A percentile compares a stretch with the other conserved stretches of the same genome.
Evolutionary conservation across 2,888 invertebrate species (phyloP).

Genomic region (Synanthedon formicaeformis): DNA sequence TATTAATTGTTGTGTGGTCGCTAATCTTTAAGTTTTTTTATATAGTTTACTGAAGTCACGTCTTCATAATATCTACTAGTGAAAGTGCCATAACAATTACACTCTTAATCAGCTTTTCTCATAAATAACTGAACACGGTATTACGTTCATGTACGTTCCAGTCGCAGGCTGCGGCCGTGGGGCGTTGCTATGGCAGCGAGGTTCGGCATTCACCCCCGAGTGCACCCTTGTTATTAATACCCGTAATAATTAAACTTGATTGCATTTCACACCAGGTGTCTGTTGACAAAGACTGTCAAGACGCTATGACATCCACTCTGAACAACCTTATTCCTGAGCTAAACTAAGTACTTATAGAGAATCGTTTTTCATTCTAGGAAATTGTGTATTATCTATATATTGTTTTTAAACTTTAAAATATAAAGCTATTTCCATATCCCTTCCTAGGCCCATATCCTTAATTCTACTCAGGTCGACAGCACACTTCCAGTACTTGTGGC

Average conservation of each 20-base stretch:
- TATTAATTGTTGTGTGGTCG: too few species aligned
- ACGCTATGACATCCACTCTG: constrained; percentile 1
- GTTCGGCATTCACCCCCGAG: constrained; percentile 41
- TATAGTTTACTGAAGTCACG: too few species aligned
- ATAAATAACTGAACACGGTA: constrained; percentile 57
- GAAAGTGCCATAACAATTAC: constrained; percentile 39
- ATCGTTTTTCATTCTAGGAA: too few species aligned
- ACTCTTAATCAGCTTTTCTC: constrained; percentile 57
- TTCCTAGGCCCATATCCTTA: too few species aligned
- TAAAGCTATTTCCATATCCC: too few species aligned
- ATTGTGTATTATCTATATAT: too few species aligned
- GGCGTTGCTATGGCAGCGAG: constrained; percentile 61
- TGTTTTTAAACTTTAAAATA: too few species aligned
- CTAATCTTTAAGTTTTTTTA: too few species aligned
- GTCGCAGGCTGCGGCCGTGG: constrained; percentile 55
- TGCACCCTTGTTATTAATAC: constrained; percentile 71
- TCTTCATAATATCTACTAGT: neutral
- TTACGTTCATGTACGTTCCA: constrained; percentile 28
- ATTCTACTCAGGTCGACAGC: too few species aligned
- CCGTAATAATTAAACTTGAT: constrained; percentile 70
- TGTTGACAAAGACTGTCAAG: constrained; percentile 55
- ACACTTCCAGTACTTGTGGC: too few species aligned
- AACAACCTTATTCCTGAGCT: neutral
- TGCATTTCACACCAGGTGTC: constrained; percentile 70
- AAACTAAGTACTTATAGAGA: too few species aligned